Evolutionary conservation across 2,797 vertebrate species (phyloP).

Genomic region (Sarcoramphus papa): DNA sequence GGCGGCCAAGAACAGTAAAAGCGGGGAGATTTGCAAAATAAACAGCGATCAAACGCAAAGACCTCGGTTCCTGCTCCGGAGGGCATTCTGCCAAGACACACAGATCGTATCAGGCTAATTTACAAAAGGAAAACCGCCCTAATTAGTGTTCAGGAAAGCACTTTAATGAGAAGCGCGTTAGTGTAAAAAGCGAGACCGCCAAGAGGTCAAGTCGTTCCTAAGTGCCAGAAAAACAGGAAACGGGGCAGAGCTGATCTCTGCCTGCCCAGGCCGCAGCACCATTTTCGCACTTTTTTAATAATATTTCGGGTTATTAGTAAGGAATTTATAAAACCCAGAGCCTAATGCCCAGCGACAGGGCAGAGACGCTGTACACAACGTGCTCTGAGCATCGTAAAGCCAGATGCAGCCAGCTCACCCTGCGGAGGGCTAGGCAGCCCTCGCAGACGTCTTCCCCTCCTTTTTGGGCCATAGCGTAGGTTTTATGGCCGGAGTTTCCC

Average conservation of each 20-base stretch:
- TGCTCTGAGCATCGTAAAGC: rapidly evolving
- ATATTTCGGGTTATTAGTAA: not conserved
- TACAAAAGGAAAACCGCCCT: slow-evolving; percentile 40
- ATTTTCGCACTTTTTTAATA: not conserved
- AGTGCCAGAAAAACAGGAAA: slow-evolving; percentile 18
- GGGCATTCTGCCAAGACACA: slow-evolving; percentile 31
- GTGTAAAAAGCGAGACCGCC: not conserved
- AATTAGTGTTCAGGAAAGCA: slow-evolving; percentile 51
- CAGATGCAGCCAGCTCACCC: not conserved
- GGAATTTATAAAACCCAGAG: not conserved
- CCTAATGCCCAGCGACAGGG: rapidly evolving
- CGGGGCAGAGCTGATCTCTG: not conserved
- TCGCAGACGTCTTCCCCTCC: rapidly evolving
- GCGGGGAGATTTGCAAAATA: slow-evolving; percentile 34
- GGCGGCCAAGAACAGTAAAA: slow-evolving; percentile 4
- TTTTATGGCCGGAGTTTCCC: not conserved
- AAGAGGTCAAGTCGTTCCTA: not conserved
- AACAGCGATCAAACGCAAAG: slow-evolving; percentile 13
- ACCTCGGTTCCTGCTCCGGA: not conserved
- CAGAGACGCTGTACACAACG: rapidly evolving
- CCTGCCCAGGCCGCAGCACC: not conserved
- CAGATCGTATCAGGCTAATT: slow-evolving; percentile 53
- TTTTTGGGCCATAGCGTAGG: rapidly evolving
- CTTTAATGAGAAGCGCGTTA: not conserved
- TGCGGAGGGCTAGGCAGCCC: not conserved